These are phyloP conservation scores for Promerops cafer DNA, from an alignment of 2,113 vertebrate genomes.

Conservation along the genomic window DNA sequence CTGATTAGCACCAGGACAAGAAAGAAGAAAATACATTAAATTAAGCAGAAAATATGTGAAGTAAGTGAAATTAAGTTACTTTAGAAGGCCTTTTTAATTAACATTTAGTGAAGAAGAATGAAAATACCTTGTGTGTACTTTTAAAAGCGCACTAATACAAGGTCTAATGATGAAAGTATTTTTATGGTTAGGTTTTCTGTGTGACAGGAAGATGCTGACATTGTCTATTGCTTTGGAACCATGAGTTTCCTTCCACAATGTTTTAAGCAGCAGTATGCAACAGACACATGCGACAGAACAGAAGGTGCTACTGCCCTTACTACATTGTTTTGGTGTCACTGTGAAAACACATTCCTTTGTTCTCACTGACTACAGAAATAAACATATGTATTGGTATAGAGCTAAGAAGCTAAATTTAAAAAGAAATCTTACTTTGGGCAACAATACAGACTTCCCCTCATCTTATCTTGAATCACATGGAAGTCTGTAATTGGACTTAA, in stretches of 20 bases:
- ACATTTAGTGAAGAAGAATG: not conserved
- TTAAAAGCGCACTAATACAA: not conserved
- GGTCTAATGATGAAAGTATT: not conserved
- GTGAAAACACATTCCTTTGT: not conserved
- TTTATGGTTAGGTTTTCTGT: not conserved
- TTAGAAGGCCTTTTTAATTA: not conserved
- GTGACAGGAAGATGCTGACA: not conserved
- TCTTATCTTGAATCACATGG: not conserved
- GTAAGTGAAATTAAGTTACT: not conserved
- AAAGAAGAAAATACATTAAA: not conserved
- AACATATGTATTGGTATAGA: not conserved
- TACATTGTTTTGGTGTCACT: not conserved
- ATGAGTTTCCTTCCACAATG: not conserved
- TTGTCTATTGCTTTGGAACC: not conserved
- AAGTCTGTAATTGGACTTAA: not conserved
- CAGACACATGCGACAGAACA: not conserved
- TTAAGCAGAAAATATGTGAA: not conserved
- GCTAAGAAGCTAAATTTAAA: not conserved
- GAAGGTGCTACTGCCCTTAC: not conserved
- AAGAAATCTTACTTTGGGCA: not conserved
- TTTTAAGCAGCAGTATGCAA: not conserved
- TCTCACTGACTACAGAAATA: not conserved
- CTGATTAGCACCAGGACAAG: not conserved
- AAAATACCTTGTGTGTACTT: not conserved
- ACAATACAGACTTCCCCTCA: not conserved